Evolutionary conservation across 2,888 invertebrate species (phyloP), one percentile per base, ranked within the genome.

Genomic region (Arrhopalites spinosus): DNA sequence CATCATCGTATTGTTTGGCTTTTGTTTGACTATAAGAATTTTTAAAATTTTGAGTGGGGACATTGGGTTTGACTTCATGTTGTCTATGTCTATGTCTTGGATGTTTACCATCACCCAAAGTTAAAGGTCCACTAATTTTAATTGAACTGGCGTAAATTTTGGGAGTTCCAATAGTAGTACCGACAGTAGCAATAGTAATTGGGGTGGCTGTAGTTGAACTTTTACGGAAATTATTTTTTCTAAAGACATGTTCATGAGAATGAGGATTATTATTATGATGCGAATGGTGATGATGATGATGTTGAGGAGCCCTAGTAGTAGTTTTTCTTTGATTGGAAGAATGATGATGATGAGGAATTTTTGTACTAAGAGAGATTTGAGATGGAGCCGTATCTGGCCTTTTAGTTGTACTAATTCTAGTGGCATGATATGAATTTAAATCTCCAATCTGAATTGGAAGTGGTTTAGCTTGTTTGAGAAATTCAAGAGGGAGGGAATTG

Each of bases 361-460:
- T 59, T 25, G 8, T 59, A 59, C 5, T 59, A 25, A 25, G 20
- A 8, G 2, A n/a, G n/a, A n/a, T n/a, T n/a, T n/a, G n/a, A n/a
- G 36, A 11, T 11, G 56, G 13, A 8, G 20, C 30, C 1, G 29
- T 27, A 17, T 29, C 29, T 13, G 74, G 74, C n/a, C 56, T 23
- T 50, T 68, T 76, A 13, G 76, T 76, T 1, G 76, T 76, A 27
- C 76, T 76, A 36, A 76, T 76, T 29, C 72, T 36, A 53, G 76
- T 76, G 2, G 76, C 72, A 25, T 67, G 72, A n/a, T 73, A 76
- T 20, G 76, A 76, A 45, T 76, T 73, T n/a, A 75, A 64, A 47
- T 75, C 75, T 64, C 27, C 13, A 8, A 69, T 17, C 13, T 70
- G 29, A 15, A 75, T 61, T 29, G 75, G 75, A 47, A 75, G 36